Evolutionary conservation across 1,140 invertebrate species (phyloP).

Genomic region (Probaryconus sp.): DNA sequence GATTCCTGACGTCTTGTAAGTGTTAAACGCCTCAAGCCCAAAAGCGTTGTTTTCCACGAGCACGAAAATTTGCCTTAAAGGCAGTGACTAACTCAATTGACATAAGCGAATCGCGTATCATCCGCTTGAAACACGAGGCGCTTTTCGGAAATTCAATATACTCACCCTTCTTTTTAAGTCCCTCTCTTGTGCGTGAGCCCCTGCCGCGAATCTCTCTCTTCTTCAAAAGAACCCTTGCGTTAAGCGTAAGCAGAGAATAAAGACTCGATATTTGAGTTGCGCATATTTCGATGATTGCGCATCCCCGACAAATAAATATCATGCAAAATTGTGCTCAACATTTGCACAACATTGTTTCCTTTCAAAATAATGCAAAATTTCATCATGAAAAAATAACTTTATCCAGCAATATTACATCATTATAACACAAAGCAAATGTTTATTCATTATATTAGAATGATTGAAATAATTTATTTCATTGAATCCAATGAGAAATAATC

Average conservation of each 20-base stretch:
- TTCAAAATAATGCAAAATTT: no score
- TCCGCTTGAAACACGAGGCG: conserved; percentile 68
- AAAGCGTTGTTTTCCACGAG: conserved; percentile 63
- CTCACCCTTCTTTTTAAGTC: conserved; percentile 37
- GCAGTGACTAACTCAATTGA: conserved; percentile 55
- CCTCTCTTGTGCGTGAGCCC: conserved; percentile 14
- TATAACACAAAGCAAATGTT: no score
- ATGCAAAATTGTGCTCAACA: no score
- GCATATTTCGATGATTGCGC: conserved; percentile 64
- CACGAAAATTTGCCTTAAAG: conserved; percentile 40
- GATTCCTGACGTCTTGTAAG: conserved; percentile 33
- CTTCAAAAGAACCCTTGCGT: conserved; percentile 21
- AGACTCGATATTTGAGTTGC: conserved; percentile 12
- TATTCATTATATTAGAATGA: no score
- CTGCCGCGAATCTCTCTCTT: conserved; percentile 27
- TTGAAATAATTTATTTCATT: no score
- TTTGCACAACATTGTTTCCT: no score
- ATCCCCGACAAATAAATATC: conserved; percentile 15
- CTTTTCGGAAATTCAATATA: conserved; percentile 75
- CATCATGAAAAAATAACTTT: no score
- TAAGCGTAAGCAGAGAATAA: conserved; percentile 56
- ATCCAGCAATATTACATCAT: no score
- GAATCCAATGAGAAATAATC: no score
- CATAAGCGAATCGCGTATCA: conserved; percentile 65
- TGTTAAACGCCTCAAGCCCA: conserved; percentile 28